A percentile compares a stretch with the other conserved stretches of the same genome.
phyloP scores from a whole-genome alignment of 1,140 invertebrate genomes.

The Macrocentrus cingulum region DNA sequence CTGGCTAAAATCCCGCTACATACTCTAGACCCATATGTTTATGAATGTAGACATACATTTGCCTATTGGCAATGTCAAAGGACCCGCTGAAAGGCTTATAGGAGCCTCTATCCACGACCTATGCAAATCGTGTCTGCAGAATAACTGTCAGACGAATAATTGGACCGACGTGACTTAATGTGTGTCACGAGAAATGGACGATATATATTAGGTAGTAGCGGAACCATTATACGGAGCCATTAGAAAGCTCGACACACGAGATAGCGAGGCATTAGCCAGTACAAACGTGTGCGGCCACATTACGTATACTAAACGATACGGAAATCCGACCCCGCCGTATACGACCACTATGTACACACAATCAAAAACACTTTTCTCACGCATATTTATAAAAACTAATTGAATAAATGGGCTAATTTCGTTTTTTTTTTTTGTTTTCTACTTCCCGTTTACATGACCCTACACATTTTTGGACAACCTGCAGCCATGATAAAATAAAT shows the following conservation, averaged over 20 bases:
- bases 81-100: no score
- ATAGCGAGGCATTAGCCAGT: slow-evolving; percentile 60
- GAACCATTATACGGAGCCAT: slow-evolving; percentile 56
- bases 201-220: slow-evolving; percentile 48
- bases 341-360: slow-evolving; percentile 6
- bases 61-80: no score
- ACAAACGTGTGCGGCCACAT: slow-evolving; percentile 48
- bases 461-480: no score
- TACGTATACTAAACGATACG: slow-evolving; percentile 34
- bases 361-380: background rate
- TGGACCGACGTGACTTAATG: slow-evolving; percentile 33
- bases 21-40: no score
- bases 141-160: slow-evolving; percentile 1
- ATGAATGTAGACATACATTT: no score
- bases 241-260: slow-evolving; percentile 57
- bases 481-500: no score
- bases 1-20: no score
- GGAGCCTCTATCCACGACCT: no score
- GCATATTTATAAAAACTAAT: slow-evolving; percentile 7
- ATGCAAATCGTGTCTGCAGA: no score
- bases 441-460: no score
- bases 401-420: no score
- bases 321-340: slow-evolving; percentile 12
- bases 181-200: slow-evolving; percentile 53
- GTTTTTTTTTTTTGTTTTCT: no score